Conservation (phyloP, 2,797 vertebrate species). For the Basileuterus tristriatus region DNA sequence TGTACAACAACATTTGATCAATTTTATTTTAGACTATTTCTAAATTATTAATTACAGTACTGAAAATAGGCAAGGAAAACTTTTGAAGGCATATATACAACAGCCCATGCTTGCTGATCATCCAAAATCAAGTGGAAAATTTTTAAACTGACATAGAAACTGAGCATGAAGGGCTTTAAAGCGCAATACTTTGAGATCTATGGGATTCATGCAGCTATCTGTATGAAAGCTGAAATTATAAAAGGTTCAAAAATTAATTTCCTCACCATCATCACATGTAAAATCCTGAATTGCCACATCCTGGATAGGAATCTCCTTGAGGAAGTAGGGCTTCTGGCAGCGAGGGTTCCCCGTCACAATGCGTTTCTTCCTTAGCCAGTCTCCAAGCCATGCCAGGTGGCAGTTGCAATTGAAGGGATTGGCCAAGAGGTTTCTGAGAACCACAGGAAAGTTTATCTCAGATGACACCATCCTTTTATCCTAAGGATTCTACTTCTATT, state of each 20-base stretch:
- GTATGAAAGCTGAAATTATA: not conserved
- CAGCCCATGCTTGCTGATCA: not conserved
- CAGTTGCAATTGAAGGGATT: constrained; percentile 99
- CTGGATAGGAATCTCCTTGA: constrained; percentile 98
- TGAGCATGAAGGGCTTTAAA: not conserved
- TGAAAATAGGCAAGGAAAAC: not conserved
- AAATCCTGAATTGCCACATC: constrained; percentile 98
- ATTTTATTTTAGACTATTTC: not conserved
- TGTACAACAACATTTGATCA: not conserved
- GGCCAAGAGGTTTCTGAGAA: constrained; percentile 90
- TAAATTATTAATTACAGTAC: not conserved
- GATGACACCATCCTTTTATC: not conserved
- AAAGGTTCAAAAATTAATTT: not conserved
- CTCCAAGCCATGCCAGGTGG: constrained; percentile 94
- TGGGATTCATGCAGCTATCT: not conserved
- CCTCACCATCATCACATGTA: constrained; percentile 93
- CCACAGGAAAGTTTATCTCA: not conserved
- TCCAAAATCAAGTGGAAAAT: not conserved
- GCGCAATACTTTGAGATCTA: not conserved
- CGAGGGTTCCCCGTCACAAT: constrained; percentile 97
- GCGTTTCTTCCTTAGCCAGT: constrained; percentile 94
- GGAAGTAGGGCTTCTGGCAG: constrained; percentile 96
- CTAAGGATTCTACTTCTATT: not conserved
- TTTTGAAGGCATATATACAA: not conserved
- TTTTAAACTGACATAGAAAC: not conserved